phyloP scores from a whole-genome alignment of 2,888 invertebrate species.

The Selenia dentaria region DNA sequence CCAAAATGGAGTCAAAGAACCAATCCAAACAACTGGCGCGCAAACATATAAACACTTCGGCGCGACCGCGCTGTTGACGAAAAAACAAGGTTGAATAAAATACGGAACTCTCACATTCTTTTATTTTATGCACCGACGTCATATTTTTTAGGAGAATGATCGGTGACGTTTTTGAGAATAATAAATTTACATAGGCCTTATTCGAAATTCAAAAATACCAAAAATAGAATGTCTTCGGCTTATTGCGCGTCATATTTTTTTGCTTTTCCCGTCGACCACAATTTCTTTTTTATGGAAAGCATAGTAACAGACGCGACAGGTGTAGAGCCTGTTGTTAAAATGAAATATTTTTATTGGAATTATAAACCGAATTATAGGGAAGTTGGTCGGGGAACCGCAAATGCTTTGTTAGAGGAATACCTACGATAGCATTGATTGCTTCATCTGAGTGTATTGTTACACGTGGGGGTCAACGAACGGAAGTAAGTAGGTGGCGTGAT shows the following conservation, averaged over 20 bases:
- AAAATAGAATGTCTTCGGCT: conserved; percentile 3
- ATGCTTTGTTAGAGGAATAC: conserved; percentile 46
- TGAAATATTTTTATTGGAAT: conserved; percentile 53
- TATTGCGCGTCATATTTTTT: conserved; percentile 11
- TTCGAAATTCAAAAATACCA: conserved; percentile 17
- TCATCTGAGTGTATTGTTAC: conserved; percentile 28
- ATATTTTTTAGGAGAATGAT: conserved; percentile 17
- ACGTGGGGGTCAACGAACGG: conserved; percentile 22
- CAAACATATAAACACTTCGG: conserved; percentile 68
- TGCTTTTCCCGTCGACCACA: conserved; percentile 1
- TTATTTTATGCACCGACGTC: no score
- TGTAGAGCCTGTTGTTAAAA: conserved; percentile 37
- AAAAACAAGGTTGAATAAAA: conserved; percentile 22
- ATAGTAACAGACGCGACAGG: conserved; percentile 49
- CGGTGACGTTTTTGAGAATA: conserved; percentile 14
- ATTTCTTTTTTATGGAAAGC: not conserved
- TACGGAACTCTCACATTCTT: conserved; percentile 17
- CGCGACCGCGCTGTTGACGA: conserved; percentile 25
- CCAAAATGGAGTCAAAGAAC: conserved; percentile 68
- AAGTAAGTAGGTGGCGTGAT: conserved; percentile 27
- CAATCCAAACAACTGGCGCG: conserved; percentile 64
- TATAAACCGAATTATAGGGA: conserved; percentile 69
- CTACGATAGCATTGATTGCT: conserved; percentile 31
- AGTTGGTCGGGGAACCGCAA: conserved; percentile 68
- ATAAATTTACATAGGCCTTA: conserved; percentile 10